Percentiles rank a stretch among this genome's conserved stretches.
phyloP scores from a whole-genome alignment of 1,140 invertebrate genomes.

The Luehdorfia chinensis region DNA sequence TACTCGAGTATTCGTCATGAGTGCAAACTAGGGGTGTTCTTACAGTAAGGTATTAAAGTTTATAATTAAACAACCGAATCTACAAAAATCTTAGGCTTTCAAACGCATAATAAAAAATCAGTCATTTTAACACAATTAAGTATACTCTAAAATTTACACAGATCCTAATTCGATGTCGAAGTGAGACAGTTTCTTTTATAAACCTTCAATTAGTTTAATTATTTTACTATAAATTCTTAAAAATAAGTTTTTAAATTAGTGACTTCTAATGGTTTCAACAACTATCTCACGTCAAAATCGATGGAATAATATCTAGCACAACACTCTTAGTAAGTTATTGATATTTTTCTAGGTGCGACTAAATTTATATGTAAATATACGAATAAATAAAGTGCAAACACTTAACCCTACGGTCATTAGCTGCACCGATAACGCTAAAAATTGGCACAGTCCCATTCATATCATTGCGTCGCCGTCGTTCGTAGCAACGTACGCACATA shows the following conservation, averaged over 20 bases:
- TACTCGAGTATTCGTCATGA: constrained; percentile 55
- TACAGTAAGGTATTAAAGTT: constrained; percentile 62
- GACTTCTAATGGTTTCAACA: constrained; percentile 62
- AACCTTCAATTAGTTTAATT: constrained; percentile 57
- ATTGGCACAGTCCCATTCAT: constrained; percentile 73
- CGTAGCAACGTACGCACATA: constrained; percentile 1
- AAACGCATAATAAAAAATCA: constrained; percentile 78
- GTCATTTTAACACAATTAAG: constrained; percentile 77
- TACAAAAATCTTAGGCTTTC: constrained; percentile 73
- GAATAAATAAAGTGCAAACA: constrained; percentile 77
- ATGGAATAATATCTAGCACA: constrained; percentile 70
- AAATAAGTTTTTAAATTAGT: constrained; percentile 71
- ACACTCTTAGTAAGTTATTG: constrained; percentile 76
- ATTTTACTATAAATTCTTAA: constrained; percentile 74
- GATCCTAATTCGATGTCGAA: constrained; percentile 67
- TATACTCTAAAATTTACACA: constrained; percentile 74
- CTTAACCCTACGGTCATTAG: constrained; percentile 67
- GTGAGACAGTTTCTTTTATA: constrained; percentile 58
- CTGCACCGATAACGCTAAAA: constrained; percentile 62
- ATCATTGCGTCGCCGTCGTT: constrained; percentile 18
- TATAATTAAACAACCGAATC: constrained; percentile 67
- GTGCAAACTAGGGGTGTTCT: constrained; percentile 73
- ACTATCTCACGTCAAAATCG: constrained; percentile 69
- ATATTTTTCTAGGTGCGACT: constrained; percentile 76
- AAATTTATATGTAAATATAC: constrained; percentile 73